These are phyloP conservation scores for Poeciliopsis turneri DNA, from an alignment of 2,797 vertebrate genomes.

Conservation along the genomic window DNA sequence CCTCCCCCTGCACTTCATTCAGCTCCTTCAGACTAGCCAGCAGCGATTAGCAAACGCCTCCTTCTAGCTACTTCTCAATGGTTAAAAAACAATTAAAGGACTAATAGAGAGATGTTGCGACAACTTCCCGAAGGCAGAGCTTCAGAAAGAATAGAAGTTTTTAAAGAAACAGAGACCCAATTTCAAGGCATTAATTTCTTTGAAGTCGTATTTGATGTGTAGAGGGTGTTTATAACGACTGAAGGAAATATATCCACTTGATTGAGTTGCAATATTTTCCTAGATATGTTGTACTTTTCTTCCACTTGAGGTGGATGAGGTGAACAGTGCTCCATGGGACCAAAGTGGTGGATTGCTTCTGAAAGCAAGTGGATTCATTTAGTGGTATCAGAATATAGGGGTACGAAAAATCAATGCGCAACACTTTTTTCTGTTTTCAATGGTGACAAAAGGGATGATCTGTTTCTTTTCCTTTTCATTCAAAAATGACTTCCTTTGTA, in stretches of 20 bases:
- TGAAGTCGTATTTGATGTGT: neutral
- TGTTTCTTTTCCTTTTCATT: neutral
- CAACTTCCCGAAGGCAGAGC: neutral
- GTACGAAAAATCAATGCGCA: neutral
- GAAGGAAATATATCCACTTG: too few species aligned
- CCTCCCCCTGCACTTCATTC: neutral
- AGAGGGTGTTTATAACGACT: too few species aligned
- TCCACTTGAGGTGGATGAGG: neutral
- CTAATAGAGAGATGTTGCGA: neutral
- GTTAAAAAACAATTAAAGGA: neutral
- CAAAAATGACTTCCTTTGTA: neutral
- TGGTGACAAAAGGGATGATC: neutral
- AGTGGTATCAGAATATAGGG: neutral
- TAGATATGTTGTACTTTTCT: neutral
- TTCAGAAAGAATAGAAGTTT: neutral
- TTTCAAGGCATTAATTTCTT: neutral
- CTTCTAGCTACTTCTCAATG: neutral
- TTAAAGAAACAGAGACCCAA: neutral
- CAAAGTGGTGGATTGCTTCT: neutral
- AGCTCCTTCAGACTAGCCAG: neutral
- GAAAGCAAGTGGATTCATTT: neutral
- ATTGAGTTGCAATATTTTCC: neutral
- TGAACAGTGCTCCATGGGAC: neutral
- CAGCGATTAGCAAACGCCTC: neutral
- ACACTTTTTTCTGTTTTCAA: neutral